phyloP scores from a whole-genome alignment of 2,797 vertebrate species.

The Scomberomorus guttatus region DNA sequence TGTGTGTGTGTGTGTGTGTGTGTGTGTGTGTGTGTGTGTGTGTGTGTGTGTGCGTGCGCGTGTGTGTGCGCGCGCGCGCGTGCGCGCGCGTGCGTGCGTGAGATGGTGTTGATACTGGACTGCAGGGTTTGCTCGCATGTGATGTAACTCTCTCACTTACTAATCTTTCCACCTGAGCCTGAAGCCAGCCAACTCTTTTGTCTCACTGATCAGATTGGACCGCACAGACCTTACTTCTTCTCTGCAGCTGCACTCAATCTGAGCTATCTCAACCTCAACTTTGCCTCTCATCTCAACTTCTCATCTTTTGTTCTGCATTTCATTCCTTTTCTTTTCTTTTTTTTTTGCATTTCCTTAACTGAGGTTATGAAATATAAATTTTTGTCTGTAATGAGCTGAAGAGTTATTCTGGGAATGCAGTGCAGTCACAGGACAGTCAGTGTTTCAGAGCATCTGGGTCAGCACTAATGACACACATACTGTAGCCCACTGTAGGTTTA shows the following conservation, averaged over 20 bases:
- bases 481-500: constrained; percentile 65
- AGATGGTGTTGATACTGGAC: constrained; percentile 42
- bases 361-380: constrained; percentile 26
- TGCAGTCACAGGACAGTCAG: constrained; percentile 69
- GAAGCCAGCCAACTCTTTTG: constrained; percentile 57
- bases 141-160: constrained; percentile 66
- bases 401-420: constrained; percentile 63
- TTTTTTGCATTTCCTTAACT: neutral
- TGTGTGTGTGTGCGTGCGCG: too few species aligned
- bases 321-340: constrained; percentile 25
- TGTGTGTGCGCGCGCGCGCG: too few species aligned
- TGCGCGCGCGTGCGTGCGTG: too few species aligned
- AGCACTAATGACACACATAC: constrained; percentile 80
- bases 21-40: too few species aligned
- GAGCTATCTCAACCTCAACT: constrained; percentile 37
- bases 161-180: constrained; percentile 57
- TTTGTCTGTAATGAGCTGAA: constrained; percentile 29
- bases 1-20: too few species aligned
- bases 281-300: neutral
- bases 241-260: constrained; percentile 36
- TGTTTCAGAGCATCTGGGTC: constrained; percentile 81
- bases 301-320: constrained; percentile 13
- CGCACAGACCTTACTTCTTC: constrained; percentile 36
- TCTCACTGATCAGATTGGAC: constrained; percentile 56
- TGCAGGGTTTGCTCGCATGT: constrained; percentile 55